A percentile compares a stretch with the other conserved stretches of the same genome.
Evolutionary conservation across 2,888 invertebrate species (phyloP).

Genomic region (Syrista parreyssii): DNA sequence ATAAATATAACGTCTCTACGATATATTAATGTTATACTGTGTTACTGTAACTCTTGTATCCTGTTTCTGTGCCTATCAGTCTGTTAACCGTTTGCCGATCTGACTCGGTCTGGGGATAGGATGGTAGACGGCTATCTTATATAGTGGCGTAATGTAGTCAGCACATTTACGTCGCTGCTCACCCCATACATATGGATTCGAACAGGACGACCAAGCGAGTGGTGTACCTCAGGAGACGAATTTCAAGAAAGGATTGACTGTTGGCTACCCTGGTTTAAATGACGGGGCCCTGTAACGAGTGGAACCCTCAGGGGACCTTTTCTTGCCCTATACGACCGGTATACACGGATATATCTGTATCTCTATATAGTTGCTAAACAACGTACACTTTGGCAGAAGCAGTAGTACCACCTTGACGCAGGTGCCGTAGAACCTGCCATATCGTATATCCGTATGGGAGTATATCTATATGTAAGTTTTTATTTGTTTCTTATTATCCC

Average conservation of each 20-base stretch:
- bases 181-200: conserved; percentile 61
- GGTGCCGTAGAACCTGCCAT: neutral
- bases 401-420: neutral
- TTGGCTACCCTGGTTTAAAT: conserved; percentile 4
- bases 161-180: conserved; percentile 58
- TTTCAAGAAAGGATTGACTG: conserved; percentile 42
- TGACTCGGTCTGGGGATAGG: conserved; percentile 60
- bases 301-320: neutral
- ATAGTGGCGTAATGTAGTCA: conserved; percentile 64
- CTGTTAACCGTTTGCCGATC: conserved; percentile 59
- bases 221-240: conserved; percentile 38
- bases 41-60: neutral
- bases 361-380: neutral
- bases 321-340: neutral
- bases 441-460: neutral
- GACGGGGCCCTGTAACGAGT: neutral
- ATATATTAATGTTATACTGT: neutral
- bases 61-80: conserved; percentile 26
- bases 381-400: neutral
- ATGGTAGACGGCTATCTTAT: conserved; percentile 60
- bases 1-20: neutral
- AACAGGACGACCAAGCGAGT: conserved; percentile 21
- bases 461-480: neutral
- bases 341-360: neutral
- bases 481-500: neutral